Evolutionary conservation across 2,797 vertebrate species (phyloP), one percentile per base, ranked within the genome.

Genomic region (Sparidentex hasta): DNA sequence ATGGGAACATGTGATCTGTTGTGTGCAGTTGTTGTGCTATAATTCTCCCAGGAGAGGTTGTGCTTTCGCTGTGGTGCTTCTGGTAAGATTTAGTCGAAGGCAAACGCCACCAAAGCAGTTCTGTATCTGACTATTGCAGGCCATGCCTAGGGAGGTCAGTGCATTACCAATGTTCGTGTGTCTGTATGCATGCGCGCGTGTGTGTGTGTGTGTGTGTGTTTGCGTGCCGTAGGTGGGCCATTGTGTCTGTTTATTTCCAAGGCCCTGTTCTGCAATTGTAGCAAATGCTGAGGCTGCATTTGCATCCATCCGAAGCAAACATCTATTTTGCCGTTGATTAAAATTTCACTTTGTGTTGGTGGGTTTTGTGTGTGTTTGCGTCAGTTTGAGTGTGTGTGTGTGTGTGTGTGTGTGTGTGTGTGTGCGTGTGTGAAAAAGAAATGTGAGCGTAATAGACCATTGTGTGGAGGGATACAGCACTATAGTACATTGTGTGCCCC

Each of bases 121-220:
- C 62, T 75, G 13, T 90, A 87, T 92, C 82, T 73, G 70, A 72
- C 78, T 66, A 61, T 64, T 85, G 88, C 80, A 90, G 87, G 74
- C 83, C 50, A 56, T 70, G 81, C 74, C 78, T 75, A 74, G 83
- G 82, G 84, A 89, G 76, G 81, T 85, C 84, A 85, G 29, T 74
- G 73, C 47, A 68, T 80, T 73, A 61, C 23, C 3, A 3, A 29
- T 73, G 65, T 77, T 20, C 82, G 65, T 82, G 73, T 75, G 66
- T 80, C 11, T 46, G 33, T 65, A 7, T 70, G 16, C 72, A 14
- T 82, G 67, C 81, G 70, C 72, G n/a, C n/a, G n/a, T n/a, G n/a
- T n/a, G n/a, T n/a, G 66, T 81, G 12, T 43, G 59, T 69, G 12
- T 73, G 21, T 23, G n/a, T 59, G 18, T 25, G 21, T 78, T 71